These are phyloP conservation scores for Penelope pileata DNA, from an alignment of 2,113 vertebrate genomes.

Conservation along the genomic window DNA sequence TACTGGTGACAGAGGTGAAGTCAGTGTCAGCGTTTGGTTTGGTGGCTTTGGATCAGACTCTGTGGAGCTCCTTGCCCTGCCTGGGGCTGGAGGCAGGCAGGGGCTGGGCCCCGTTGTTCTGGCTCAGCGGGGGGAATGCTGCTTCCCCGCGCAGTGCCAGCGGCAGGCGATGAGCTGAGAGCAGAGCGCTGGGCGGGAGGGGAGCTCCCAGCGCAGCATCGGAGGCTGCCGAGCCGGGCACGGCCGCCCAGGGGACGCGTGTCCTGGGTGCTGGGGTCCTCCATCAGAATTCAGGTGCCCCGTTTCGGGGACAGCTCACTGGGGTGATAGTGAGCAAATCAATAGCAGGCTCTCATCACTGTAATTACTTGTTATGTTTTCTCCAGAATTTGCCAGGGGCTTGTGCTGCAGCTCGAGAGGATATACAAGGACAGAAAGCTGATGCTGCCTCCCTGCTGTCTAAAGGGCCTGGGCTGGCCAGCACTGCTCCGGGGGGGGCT, in stretches of 20 bases:
- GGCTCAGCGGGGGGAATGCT: background rate
- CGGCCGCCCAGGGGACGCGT: background rate
- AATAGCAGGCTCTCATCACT: background rate
- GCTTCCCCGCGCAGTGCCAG: background rate
- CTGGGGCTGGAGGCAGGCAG: background rate
- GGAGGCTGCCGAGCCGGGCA: background rate
- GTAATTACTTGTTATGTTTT: background rate
- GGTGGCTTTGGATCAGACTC: background rate
- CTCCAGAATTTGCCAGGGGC: background rate
- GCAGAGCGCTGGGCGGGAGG: background rate
- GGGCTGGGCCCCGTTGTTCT: too few relatives aligned
- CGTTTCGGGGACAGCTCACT: background rate
- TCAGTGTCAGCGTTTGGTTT: background rate
- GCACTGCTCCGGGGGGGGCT: background rate
- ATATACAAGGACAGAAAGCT: background rate
- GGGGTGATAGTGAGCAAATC: constrained; percentile 13
- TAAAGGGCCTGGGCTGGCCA: background rate
- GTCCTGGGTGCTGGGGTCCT: background rate
- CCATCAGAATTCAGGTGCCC: background rate
- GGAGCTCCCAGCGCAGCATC: background rate
- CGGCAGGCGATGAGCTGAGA: constrained; percentile 3
- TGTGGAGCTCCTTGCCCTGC: background rate
- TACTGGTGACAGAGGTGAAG: background rate
- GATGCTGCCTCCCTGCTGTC: background rate
- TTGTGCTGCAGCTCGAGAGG: constrained; percentile 1